Evolutionary conservation across 2,888 invertebrate species (phyloP).

Genomic region (Oxystoma pomonae): DNA sequence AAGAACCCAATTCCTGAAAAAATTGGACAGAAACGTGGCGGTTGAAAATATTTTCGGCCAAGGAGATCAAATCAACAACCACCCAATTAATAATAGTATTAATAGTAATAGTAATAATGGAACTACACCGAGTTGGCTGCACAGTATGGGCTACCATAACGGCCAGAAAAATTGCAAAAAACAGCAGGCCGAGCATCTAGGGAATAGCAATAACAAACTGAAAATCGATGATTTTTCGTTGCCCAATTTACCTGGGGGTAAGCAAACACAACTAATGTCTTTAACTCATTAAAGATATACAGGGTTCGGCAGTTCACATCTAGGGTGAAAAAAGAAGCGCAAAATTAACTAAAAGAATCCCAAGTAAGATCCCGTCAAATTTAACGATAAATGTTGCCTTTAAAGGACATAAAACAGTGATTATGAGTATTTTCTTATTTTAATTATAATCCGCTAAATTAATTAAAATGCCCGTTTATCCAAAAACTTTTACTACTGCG

Average conservation of each 20-base stretch:
- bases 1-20: constrained; percentile 38
- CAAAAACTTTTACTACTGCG: too few relatives aligned
- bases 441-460: too few relatives aligned
- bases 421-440: too few relatives aligned
- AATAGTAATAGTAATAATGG: constrained; percentile 14
- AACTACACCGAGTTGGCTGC: constrained; percentile 32
- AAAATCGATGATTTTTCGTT: constrained; percentile 53
- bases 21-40: constrained; percentile 35
- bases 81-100: background rate
- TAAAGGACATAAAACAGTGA: too few relatives aligned
- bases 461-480: too few relatives aligned
- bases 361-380: too few relatives aligned
- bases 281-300: too few relatives aligned
- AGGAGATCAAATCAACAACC: constrained; percentile 24
- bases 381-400: too few relatives aligned
- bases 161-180: constrained; percentile 15
- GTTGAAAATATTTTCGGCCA: constrained; percentile 35
- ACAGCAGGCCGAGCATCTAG: constrained; percentile 24
- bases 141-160: constrained; percentile 21
- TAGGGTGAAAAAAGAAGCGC: too few relatives aligned
- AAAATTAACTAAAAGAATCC: too few relatives aligned
- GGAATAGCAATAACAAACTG: constrained; percentile 4
- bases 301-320: too few relatives aligned
- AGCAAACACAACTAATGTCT: too few relatives aligned
- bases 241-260: constrained; percentile 62